These are phyloP conservation scores for Euleptes europaea DNA, from an alignment of 2,113 vertebrate species.

Conservation along the genomic window DNA sequence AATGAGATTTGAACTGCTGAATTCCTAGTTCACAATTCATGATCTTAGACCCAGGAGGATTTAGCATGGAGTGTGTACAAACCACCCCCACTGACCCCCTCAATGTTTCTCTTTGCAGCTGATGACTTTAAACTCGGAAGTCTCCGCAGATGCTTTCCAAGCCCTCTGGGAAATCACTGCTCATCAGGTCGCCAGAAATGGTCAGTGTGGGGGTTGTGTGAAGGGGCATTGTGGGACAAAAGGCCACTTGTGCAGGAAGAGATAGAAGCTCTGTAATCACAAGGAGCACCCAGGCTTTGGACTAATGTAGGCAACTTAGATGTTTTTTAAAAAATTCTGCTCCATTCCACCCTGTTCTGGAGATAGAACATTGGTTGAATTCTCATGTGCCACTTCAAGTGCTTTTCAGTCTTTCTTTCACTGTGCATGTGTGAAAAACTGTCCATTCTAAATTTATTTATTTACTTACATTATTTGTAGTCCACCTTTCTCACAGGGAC, in stretches of 20 bases:
- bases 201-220: conserved; percentile 24
- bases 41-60: too few relatives aligned
- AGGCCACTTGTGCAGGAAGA: neutral
- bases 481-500: too few relatives aligned
- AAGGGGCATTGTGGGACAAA: neutral
- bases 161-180: conserved; percentile 60
- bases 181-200: neutral
- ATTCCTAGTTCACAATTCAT: too few relatives aligned
- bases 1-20: neutral
- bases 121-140: conserved; percentile 53
- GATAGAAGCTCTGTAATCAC: too few relatives aligned
- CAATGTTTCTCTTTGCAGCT: conserved; percentile 25
- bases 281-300: neutral
- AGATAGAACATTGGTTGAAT: neutral
- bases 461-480: too few relatives aligned
- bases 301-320: neutral
- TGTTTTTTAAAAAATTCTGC: neutral
- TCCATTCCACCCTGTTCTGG: neutral
- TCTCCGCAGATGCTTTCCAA: conserved; percentile 40
- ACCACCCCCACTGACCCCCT: neutral
- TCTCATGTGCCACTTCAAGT: too few relatives aligned
- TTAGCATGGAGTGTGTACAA: neutral
- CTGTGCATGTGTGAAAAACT: too few relatives aligned
- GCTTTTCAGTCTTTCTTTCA: too few relatives aligned
- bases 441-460: too few relatives aligned